Base-by-base conservation (phyloP, 2,888 invertebrate genomes). In the Cerceris ruficornis region DNA sequence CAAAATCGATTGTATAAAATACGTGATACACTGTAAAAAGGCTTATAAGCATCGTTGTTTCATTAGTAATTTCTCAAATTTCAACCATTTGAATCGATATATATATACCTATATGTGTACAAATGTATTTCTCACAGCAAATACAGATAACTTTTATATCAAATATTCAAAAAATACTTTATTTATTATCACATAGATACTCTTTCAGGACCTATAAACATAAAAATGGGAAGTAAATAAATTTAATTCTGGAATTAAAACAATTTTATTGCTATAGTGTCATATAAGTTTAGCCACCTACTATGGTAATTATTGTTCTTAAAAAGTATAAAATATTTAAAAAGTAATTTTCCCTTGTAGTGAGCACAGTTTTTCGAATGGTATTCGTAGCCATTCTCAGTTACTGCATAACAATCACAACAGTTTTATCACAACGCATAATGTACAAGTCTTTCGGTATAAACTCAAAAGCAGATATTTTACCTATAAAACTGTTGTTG, bases 401-500 rank as follows among this genome's bases (percentile, higher is more conserved):
- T 39, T 50, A 17, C 52, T 54, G 54, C 39, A n/a, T 52, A 76
- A 66, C n/a, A 69, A 65, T 28, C 42, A 72, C 43, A 65, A 77
- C 55, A 74, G 64, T 41, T 75, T 69, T 65, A 75, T 80, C 77
- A 80, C 67, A 71, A 72, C 50, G 68, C 39, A 58, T 58, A 77
- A 55, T 61, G 43, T 67, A 76, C 61, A 66, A 59, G 46, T 66
- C 52, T 59, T 57, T 66, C 28, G 28, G 7, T 60, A 52, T 55
- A 62, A 58, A 57, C 39, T 52, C 39, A 54, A 69, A 52, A 15
- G 17, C 64, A 61, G 43, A 43, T 59, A 14, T 69, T 83, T 90
- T 93, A 94, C 92, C 95, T 94, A 91, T 95, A 95, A 93, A 95
- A 95, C 88, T 95, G 95, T 87, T 95, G 95, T 75, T 93, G 94